phyloP scores from a whole-genome alignment of 2,113 vertebrate genomes.

The Catharus fuscescens region DNA sequence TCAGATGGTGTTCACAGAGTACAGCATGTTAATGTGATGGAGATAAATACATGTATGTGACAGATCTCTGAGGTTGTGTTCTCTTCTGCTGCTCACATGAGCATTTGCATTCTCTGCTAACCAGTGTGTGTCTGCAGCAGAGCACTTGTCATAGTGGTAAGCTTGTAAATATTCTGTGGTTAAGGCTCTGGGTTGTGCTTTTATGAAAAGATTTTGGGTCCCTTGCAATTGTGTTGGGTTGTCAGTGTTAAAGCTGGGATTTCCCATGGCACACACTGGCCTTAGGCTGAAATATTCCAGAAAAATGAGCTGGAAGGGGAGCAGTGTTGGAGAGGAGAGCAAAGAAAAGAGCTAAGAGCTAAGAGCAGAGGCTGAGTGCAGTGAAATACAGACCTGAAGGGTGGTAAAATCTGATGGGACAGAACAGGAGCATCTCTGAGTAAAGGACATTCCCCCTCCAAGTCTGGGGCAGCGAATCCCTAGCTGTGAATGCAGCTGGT shows the following conservation, averaged over 20 bases:
- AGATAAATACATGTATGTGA: neutral
- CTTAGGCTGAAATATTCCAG: neutral
- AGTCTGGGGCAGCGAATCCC: neutral
- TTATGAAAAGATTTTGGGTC: neutral
- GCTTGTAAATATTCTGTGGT: neutral
- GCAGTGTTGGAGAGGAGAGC: neutral
- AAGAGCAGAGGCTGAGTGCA: neutral
- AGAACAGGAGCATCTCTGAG: neutral
- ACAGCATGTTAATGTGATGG: neutral
- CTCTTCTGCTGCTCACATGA: neutral
- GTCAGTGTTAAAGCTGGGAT: neutral
- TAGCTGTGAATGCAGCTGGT: neutral
- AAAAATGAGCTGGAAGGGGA: neutral
- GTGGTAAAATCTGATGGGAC: neutral
- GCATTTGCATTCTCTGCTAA: neutral
- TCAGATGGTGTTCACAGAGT: neutral
- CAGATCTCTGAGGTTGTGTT: neutral
- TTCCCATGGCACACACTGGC: rapidly evolving
- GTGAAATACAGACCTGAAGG: neutral
- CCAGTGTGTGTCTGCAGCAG: neutral
- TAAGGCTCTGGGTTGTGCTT: neutral
- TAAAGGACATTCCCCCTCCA: neutral
- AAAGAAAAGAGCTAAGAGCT: neutral
- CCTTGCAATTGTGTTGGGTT: neutral
- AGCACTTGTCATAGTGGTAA: neutral